Evolutionary conservation across 2,888 invertebrate genomes (phyloP).

Genomic region (Pandemis cinnamomeana): DNA sequence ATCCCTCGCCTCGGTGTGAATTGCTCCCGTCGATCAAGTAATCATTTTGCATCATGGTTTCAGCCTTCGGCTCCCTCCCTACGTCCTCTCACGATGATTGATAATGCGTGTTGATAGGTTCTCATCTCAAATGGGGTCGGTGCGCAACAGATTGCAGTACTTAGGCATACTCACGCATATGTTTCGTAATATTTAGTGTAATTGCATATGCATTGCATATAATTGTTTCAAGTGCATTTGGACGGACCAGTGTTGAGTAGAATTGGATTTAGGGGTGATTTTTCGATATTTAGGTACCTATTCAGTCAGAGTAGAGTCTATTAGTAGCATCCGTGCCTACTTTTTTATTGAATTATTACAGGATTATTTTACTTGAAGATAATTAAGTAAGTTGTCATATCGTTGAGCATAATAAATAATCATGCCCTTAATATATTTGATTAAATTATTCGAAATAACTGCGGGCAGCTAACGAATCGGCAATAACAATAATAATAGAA

Average conservation of each 20-base stretch:
- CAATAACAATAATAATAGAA: conserved; percentile 51
- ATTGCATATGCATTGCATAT: background rate
- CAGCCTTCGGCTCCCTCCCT: conserved; percentile 40
- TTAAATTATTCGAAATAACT: background rate
- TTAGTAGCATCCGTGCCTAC: no score
- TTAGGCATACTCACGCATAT: background rate
- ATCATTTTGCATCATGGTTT: conserved; percentile 42
- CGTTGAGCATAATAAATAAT: no score
- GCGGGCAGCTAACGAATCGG: conserved; percentile 16
- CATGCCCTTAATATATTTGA: background rate
- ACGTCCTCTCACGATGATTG: conserved; percentile 39
- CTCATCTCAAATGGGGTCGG: conserved; percentile 32
- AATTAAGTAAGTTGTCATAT: no score
- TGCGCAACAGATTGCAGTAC: conserved; percentile 30
- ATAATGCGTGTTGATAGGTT: conserved; percentile 39
- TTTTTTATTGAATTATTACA: no score
- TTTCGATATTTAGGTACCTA: background rate
- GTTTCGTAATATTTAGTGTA: background rate
- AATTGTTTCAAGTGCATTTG: background rate
- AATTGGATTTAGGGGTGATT: background rate
- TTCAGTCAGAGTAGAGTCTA: no score
- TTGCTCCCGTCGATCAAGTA: conserved; percentile 33
- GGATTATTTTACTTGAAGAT: no score
- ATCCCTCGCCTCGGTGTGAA: conserved; percentile 29
- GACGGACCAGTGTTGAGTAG: background rate